Percentiles rank a stretch among this genome's conserved stretches.
phyloP scores from a whole-genome alignment of 2,888 invertebrate species.

The Rhagonycha lutea region DNA sequence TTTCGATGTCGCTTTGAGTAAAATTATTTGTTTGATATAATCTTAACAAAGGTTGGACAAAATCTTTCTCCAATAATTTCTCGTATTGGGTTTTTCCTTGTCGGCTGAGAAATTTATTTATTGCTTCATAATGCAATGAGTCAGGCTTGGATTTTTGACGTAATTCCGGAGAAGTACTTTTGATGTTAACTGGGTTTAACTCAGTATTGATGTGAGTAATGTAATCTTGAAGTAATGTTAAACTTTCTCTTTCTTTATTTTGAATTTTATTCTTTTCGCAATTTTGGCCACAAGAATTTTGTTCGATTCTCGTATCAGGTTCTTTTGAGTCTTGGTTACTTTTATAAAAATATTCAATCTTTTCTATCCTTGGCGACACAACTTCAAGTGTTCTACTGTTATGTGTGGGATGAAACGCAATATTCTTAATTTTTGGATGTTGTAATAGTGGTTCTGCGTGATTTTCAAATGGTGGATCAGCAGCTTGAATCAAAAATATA shows the following conservation, averaged over 20 bases:
- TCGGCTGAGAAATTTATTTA: conserved; percentile 42
- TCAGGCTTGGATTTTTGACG: conserved; percentile 28
- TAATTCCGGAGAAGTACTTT: conserved; percentile 4
- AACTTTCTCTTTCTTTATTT: conserved; percentile 33
- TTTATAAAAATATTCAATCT: conserved; percentile 1
- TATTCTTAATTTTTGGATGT: neutral
- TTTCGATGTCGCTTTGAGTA: neutral
- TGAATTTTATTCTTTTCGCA: conserved; percentile 9
- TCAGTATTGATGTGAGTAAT: conserved; percentile 38
- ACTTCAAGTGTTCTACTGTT: conserved; percentile 4
- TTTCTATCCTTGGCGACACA: conserved; percentile 6
- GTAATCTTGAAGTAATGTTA: conserved; percentile 42
- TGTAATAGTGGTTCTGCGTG: conserved; percentile 37
- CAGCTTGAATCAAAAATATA: conserved; percentile 53
- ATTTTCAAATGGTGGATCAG: conserved; percentile 50
- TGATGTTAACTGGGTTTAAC: conserved; percentile 1
- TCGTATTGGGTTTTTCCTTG: conserved; percentile 48
- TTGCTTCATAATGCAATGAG: conserved; percentile 35
- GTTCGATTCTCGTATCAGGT: neutral
- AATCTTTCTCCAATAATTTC: conserved; percentile 48
- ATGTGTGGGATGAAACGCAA: neutral
- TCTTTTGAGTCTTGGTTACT: neutral
- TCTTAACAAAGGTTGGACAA: conserved; percentile 48
- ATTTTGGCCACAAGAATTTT: conserved; percentile 19
- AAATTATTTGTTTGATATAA: conserved; percentile 40